Base-by-base conservation (phyloP, 2,797 vertebrate genomes). In the Fundulus diaphanus region DNA sequence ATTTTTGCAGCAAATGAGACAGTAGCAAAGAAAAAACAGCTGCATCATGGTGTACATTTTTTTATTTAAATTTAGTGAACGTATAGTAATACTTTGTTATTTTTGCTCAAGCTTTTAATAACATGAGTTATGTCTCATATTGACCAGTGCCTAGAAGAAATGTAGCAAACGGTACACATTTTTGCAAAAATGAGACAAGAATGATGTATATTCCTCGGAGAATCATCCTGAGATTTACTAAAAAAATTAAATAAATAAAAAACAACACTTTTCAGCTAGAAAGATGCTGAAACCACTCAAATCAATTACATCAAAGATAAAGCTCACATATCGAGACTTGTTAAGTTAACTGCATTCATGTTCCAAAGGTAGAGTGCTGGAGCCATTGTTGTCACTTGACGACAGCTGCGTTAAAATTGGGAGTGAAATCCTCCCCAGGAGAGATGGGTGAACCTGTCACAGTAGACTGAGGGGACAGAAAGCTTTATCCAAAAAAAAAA, bases 371-470 rank as follows among this genome's bases (percentile, higher is more conserved):
- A 90, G 89, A 89, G 87, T 90, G 92, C 89, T 87, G 70, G 75
- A 88, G 90, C 85, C 90, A 86, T 85, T 90, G 91, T 87, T 92
- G 93, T 93, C 92, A 92, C 86, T 87, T 83, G 86, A 81, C 78
- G 72, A 80, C 20, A 86, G 86, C 77, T 81, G 79, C 70, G 80
- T 91, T 87, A 90, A 93, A 94, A 94, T 93, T 94, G 90, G 86
- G 92, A 93, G 91, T 93, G 93, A 94, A 93, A 90, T 90, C 89
- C 89, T 92, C 92, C 93, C 92, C 92, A 84, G 86, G 93, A 93
- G 93, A 94, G 88, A 90, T 84, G 89, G 91, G 87, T 81, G 85
- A 92, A 92, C 88, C 89, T 93, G 92, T 92, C 93, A 93, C 70
- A 57, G 59, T 89, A 92, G 88, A 93, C 91, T 87, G 90, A 89